These are phyloP conservation scores for Iphiclides podalirius DNA, from an alignment of 2,888 invertebrate genomes.

Conservation along the genomic window DNA sequence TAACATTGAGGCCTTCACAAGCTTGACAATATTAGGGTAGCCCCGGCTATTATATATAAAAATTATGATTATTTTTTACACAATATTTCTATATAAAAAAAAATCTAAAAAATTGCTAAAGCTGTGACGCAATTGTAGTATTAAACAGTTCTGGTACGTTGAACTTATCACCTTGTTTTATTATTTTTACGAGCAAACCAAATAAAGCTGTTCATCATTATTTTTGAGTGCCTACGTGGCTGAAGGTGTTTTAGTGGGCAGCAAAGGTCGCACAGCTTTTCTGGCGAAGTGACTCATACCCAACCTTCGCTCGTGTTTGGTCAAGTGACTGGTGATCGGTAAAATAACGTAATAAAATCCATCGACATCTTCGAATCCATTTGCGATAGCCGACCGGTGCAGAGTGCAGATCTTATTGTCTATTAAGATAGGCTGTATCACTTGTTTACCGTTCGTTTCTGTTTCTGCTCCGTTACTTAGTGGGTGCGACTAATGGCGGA, in stretches of 20 bases:
- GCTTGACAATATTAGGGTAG: no score
- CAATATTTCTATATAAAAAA: no score
- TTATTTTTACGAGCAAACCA: background rate
- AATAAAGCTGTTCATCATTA: background rate
- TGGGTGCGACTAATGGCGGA: slow-evolving; percentile 15
- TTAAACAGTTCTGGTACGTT: no score
- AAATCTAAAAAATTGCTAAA: no score
- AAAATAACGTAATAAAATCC: background rate
- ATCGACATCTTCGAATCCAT: slow-evolving; percentile 15
- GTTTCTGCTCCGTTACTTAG: slow-evolving; percentile 12
- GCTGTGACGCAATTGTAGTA: no score
- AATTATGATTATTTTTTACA: no score
- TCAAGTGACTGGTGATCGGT: slow-evolving; percentile 1
- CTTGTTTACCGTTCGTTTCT: slow-evolving; percentile 17
- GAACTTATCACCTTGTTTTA: background rate
- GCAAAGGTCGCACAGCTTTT: no score
- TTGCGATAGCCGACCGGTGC: slow-evolving; percentile 7
- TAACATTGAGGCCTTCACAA: no score
- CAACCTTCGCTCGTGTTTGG: background rate
- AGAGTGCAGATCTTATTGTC: slow-evolving; percentile 4
- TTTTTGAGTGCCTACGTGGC: background rate
- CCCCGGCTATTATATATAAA: no score
- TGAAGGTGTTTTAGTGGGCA: no score
- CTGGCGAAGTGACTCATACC: background rate
- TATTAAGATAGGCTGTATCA: slow-evolving; percentile 14